Percentiles rank a stretch among this genome's conserved stretches.
phyloP scores from a whole-genome alignment of 2,888 invertebrate genomes.

The Scaptomyza reducta region DNA sequence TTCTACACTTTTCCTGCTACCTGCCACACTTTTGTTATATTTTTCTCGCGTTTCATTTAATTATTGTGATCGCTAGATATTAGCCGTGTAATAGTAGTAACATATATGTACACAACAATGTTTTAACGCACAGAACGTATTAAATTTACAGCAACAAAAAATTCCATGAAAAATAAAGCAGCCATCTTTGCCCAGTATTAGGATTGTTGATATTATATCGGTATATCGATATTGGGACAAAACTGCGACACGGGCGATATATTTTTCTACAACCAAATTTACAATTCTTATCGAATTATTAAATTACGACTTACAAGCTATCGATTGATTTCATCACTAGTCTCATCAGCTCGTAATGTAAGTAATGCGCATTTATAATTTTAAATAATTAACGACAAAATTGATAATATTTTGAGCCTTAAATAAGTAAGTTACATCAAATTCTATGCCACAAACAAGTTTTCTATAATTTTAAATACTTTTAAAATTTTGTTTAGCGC shows the following conservation, averaged over 20 bases:
- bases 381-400: too few relatives aligned
- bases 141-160: conserved; percentile 57
- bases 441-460: too few relatives aligned
- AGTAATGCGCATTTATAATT: neutral
- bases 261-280: conserved; percentile 11
- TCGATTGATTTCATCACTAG: conserved; percentile 13
- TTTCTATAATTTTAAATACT: neutral
- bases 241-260: conserved; percentile 14
- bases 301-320: conserved; percentile 5
- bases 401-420: too few relatives aligned
- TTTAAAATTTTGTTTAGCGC: conserved; percentile 3
- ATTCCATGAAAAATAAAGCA: conserved; percentile 63
- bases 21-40: conserved; percentile 35
- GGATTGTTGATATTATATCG: conserved; percentile 53
- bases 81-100: conserved; percentile 21
- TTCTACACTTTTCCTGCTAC: conserved; percentile 46
- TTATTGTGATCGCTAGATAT: neutral
- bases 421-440: too few relatives aligned
- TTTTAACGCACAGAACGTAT: conserved; percentile 43
- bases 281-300: conserved; percentile 21
- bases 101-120: conserved; percentile 40
- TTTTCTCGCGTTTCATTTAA: conserved; percentile 14
- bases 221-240: conserved; percentile 32
- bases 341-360: conserved; percentile 1
- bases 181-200: conserved; percentile 59